Evolutionary conservation across 2,113 vertebrate species (phyloP).

Genomic region (Mormyrus lacerda): DNA sequence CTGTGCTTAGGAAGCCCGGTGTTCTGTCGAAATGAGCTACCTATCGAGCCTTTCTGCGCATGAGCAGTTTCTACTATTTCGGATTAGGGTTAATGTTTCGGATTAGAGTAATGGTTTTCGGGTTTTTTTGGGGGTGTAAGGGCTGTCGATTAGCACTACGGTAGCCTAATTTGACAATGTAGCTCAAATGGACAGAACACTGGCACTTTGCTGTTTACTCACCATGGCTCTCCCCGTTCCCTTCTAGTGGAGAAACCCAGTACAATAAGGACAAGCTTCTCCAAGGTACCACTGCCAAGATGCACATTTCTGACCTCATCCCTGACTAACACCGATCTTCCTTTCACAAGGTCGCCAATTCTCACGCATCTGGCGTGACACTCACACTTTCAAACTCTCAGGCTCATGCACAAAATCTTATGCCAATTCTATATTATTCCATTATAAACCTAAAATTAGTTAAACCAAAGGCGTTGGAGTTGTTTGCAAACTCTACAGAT

Average conservation of each 20-base stretch:
- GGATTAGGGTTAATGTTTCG: no score
- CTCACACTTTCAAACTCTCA: not conserved
- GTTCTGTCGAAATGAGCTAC: no score
- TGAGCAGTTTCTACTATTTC: no score
- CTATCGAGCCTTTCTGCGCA: no score
- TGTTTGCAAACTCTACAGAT: not conserved
- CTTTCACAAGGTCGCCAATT: not conserved
- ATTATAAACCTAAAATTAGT: not conserved
- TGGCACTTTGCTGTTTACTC: no score
- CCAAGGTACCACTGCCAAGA: slow-evolving; percentile 66
- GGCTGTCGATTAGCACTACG: no score
- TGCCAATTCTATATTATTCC: not conserved
- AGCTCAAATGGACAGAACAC: no score
- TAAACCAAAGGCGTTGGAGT: not conserved
- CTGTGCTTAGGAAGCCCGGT: not conserved
- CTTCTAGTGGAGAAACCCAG: slow-evolving; percentile 80
- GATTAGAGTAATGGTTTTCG: no score
- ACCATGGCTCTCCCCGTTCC: slow-evolving; percentile 11
- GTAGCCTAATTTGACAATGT: no score
- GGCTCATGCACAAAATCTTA: not conserved
- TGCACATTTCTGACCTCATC: not conserved
- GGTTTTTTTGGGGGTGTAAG: no score
- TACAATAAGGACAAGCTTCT: slow-evolving; percentile 88
- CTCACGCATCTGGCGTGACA: not conserved
- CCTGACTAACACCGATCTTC: not conserved